Base-by-base conservation (phyloP, 2,888 invertebrate genomes). In the Timandra comae region DNA sequence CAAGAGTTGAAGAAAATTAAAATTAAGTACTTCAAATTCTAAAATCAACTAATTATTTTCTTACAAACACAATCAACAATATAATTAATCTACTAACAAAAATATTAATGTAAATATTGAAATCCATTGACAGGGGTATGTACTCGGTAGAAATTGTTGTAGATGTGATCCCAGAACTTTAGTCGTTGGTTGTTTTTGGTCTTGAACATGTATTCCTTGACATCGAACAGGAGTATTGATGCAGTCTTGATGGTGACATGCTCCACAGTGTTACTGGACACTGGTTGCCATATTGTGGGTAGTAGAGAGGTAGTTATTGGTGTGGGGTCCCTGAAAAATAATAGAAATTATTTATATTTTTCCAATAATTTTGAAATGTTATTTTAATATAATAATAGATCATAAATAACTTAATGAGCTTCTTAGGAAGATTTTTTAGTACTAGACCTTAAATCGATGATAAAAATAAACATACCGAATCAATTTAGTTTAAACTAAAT, bases 281-380 rank as follows among this genome's bases (percentile, higher is more conserved):
- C 37, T 0, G 80, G 72, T 41, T 67, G 65, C 84, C 82, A 85
- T 26, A 82, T 60, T 1, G 68, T 48, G 0, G 79, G 75, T 9
- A 78, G 54, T 9, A 63, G 29, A 7, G 61, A 49, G 19, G 74
- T 69, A 7, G 65, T 67, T 4, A 84, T 44, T 1, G 84, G 84
- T 25, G 81, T 82, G 2, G 84, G 84, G 22, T 84, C 84, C 2
- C 84, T 85, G 63, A 13, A 52, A 63, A n/a, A n/a, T n/a, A n/a
- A n/a, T n/a, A 5, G 24, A 12, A 2, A 13, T 25, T 13, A 27
- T 21, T 13, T 24, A 26, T 22, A n/a, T n/a, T n/a, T n/a, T n/a
- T n/a, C n/a, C 3, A 1, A 2, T 2, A 2, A 5, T 22, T 22
- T 22, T 22, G 22, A 7, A 7, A 5, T 22, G 3, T 22, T 22